These are phyloP conservation scores for Austrofundulus limnaeus DNA, from an alignment of 2,113 vertebrate genomes.

Conservation along the genomic window DNA sequence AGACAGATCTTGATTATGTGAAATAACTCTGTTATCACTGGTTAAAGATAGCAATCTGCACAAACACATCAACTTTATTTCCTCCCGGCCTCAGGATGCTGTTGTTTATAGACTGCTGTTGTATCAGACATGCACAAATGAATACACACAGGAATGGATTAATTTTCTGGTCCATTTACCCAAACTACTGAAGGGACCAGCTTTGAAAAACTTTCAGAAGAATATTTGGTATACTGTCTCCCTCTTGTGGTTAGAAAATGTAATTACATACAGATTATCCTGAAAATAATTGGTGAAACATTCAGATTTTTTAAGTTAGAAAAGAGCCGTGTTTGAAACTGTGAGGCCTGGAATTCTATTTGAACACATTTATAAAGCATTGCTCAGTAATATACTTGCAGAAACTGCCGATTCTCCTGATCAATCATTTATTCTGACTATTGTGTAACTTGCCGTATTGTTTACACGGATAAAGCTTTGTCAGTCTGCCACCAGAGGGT, in stretches of 20 bases:
- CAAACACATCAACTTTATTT: conserved; percentile 20
- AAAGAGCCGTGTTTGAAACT: not conserved
- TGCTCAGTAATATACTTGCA: no score
- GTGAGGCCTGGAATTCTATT: no score
- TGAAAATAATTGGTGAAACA: not conserved
- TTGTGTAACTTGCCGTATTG: not conserved
- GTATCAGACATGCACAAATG: conserved; percentile 13
- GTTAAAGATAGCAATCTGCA: conserved; percentile 45
- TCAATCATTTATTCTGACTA: not conserved
- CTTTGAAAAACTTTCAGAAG: not conserved
- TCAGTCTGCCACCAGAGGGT: conserved; percentile 36
- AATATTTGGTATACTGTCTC: not conserved
- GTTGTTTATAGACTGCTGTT: conserved; percentile 44
- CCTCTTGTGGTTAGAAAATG: conserved; percentile 40
- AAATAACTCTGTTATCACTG: conserved; percentile 47
- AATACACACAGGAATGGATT: conserved; percentile 6
- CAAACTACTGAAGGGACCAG: not conserved
- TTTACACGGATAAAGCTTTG: not conserved
- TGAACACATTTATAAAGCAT: no score
- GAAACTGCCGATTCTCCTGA: not conserved
- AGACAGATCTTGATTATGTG: conserved; percentile 54
- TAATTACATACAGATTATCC: conserved; percentile 7
- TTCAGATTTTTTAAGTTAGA: not conserved
- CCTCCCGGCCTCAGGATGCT: conserved; percentile 16
- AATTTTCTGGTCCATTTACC: conserved; percentile 52